A percentile compares a stretch with the other conserved stretches of the same genome.
Evolutionary conservation across 2,113 vertebrate species (phyloP).

Genomic region (Charina bottae): DNA sequence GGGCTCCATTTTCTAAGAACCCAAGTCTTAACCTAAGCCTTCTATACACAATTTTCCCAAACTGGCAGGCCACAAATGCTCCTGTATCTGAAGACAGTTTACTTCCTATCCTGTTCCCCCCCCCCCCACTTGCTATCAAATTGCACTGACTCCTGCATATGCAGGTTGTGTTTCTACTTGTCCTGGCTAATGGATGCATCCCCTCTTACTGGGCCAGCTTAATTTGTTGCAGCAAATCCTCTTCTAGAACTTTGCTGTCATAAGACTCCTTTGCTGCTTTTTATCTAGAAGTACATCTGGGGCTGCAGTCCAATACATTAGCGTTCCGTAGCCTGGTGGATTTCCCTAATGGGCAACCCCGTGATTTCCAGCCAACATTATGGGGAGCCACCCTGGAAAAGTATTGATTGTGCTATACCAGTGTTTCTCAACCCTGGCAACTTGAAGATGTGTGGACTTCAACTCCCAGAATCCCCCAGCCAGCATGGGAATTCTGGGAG

Average conservation of each 20-base stretch:
- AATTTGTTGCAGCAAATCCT: not conserved
- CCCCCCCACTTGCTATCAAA: not conserved
- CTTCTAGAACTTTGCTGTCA: not conserved
- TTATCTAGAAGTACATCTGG: no score
- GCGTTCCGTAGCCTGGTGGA: not conserved
- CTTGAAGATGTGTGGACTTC: no score
- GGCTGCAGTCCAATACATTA: not conserved
- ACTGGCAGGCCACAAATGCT: not conserved
- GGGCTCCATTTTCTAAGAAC: not conserved
- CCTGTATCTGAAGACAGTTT: not conserved
- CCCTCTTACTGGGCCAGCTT: not conserved
- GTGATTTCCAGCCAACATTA: not conserved
- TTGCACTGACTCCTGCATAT: not conserved
- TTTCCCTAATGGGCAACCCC: not conserved
- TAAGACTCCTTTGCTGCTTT: not conserved
- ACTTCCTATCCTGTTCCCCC: not conserved
- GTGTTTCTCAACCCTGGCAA: no score
- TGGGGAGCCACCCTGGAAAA: not conserved
- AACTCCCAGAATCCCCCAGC: no score
- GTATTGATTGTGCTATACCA: not conserved
- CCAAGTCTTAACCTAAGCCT: not conserved
- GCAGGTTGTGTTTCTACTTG: not conserved
- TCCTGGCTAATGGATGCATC: not conserved
- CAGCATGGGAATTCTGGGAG: no score
- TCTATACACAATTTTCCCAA: not conserved